phyloP scores from a whole-genome alignment of 2,113 vertebrate genomes.

The Xiphophorus maculatus region DNA sequence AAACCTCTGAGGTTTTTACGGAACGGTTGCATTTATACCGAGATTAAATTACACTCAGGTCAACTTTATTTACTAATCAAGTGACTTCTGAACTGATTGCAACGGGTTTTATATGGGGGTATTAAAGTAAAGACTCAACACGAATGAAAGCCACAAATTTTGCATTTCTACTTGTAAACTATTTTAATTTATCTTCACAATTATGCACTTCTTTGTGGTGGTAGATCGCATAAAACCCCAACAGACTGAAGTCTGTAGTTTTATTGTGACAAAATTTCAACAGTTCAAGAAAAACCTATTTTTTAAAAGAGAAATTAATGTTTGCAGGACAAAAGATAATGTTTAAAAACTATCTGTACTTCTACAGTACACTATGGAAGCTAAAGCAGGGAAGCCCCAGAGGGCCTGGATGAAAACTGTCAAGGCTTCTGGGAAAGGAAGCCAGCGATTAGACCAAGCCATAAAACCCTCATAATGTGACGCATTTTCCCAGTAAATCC shows the following conservation, averaged over 20 bases:
- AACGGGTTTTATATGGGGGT: not conserved
- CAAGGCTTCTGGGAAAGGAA: conserved; percentile 67
- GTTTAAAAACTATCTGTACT: conserved; percentile 53
- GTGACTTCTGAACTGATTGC: not conserved
- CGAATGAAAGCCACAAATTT: not conserved
- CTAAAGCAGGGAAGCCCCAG: conserved; percentile 52
- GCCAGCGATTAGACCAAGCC: conserved; percentile 57
- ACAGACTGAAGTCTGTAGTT: too few species aligned
- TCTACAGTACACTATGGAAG: conserved; percentile 41
- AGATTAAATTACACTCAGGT: not conserved
- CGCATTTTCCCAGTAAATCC: conserved; percentile 66
- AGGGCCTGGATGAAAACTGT: conserved; percentile 54
- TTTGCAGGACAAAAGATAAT: conserved; percentile 15
- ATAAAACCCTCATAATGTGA: conserved; percentile 68
- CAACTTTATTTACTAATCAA: not conserved
- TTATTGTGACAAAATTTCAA: too few species aligned
- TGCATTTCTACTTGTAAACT: not conserved
- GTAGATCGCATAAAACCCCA: not conserved
- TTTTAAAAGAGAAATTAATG: conserved; percentile 22
- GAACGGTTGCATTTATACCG: too few species aligned
- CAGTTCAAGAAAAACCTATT: not conserved
- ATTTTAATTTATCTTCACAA: not conserved
- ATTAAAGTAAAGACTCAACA: not conserved
- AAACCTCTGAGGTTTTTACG: too few species aligned
- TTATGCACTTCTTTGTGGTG: not conserved